Conservation (phyloP, 2,888 invertebrate genomes). For the Stictocephala bisonia region DNA sequence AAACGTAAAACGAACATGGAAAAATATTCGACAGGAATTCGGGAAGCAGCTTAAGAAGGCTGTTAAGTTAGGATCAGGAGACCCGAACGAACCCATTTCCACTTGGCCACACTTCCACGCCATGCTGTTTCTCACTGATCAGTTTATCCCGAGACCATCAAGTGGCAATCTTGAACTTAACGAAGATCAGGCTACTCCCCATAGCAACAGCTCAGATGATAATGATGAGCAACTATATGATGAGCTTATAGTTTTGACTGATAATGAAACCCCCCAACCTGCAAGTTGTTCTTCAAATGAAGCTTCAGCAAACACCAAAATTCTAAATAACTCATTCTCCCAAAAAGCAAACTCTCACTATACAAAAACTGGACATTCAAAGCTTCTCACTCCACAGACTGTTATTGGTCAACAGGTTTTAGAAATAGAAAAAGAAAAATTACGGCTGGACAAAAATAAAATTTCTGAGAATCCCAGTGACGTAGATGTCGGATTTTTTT, state of each 20-base stretch:
- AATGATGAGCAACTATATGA: too few species aligned
- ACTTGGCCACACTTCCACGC: background rate
- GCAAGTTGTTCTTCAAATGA: too few species aligned
- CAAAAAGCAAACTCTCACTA: too few species aligned
- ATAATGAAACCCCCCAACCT: too few species aligned
- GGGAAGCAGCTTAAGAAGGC: background rate
- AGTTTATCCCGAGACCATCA: background rate
- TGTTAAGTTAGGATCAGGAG: background rate
- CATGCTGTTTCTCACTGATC: background rate
- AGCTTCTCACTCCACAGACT: background rate
- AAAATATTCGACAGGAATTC: constrained; percentile 5
- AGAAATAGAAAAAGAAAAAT: background rate
- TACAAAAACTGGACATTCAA: too few species aligned
- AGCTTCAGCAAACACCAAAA: background rate
- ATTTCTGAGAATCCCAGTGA: background rate
- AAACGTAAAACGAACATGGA: background rate
- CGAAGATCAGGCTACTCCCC: too few species aligned
- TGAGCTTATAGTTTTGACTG: too few species aligned
- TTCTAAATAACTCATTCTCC: background rate
- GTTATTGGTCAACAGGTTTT: background rate
- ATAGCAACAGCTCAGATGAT: too few species aligned
- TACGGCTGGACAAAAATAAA: background rate
- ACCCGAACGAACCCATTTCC: background rate
- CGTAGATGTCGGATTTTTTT: background rate
- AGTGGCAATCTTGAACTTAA: background rate